Evolutionary conservation across 1,140 invertebrate species (phyloP).

Genomic region (Vanessa atalanta): DNA sequence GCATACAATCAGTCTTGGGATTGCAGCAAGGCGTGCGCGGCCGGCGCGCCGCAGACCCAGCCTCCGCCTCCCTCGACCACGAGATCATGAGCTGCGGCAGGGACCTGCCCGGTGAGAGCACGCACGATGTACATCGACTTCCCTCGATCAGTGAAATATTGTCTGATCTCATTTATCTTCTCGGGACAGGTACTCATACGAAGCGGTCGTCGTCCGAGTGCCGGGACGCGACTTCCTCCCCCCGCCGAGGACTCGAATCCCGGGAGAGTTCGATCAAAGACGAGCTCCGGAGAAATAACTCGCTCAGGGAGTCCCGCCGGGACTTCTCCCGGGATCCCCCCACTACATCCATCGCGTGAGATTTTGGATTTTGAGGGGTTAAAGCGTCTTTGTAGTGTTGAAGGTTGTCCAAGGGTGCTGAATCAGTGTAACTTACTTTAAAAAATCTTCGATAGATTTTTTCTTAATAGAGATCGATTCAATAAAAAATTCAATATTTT

Average conservation of each 20-base stretch:
- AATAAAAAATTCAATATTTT: not conserved
- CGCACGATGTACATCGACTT: not conserved
- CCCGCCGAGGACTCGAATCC: conserved; percentile 60
- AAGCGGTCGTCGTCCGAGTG: conserved; percentile 78
- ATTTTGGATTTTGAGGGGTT: not conserved
- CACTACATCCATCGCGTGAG: conserved; percentile 58
- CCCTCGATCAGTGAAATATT: too few species aligned
- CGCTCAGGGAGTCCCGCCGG: conserved; percentile 57
- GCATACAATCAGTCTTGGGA: conserved; percentile 55
- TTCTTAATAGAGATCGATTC: not conserved
- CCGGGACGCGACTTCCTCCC: conserved; percentile 60
- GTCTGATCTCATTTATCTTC: conserved; percentile 1
- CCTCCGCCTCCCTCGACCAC: conserved; percentile 72
- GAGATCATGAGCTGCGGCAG: conserved; percentile 75
- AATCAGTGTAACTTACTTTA: conserved; percentile 4
- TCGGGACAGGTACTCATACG: conserved; percentile 63
- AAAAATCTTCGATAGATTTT: not conserved
- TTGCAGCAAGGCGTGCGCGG: conserved; percentile 62
- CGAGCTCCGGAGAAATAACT: conserved; percentile 66
- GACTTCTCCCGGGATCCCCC: conserved; percentile 43
- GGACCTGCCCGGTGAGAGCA: conserved; percentile 59
- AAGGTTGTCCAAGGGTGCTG: conserved; percentile 34
- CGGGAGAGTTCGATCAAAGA: conserved; percentile 62
- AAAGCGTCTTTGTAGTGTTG: conserved; percentile 18
- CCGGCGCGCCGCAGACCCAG: conserved; percentile 65